phyloP scores from a whole-genome alignment of 2,888 invertebrate species.

The Heliconius hortense region DNA sequence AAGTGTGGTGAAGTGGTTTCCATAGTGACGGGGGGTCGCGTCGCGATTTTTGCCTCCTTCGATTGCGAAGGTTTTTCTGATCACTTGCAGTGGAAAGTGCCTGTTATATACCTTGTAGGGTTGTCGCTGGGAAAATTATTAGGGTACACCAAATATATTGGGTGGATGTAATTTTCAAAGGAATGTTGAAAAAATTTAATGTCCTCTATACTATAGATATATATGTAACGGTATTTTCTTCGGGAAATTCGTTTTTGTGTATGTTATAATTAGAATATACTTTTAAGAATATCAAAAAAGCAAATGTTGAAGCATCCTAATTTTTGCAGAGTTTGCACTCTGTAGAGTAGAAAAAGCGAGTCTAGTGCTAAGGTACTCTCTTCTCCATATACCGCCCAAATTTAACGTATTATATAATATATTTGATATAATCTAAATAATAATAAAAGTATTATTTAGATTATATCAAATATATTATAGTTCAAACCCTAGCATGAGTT shows the following conservation, averaged over 20 bases:
- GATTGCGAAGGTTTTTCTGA: constrained; percentile 69
- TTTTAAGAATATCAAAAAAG: not conserved
- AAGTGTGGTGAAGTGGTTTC: constrained; percentile 52
- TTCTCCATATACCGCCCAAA: too few relatives aligned
- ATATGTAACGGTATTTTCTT: not conserved
- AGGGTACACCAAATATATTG: constrained; percentile 19
- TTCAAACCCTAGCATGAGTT: constrained; percentile 37
- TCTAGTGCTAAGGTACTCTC: too few relatives aligned
- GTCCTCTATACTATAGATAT: not conserved
- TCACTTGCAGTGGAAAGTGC: constrained; percentile 50
- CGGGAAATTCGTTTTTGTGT: not conserved
- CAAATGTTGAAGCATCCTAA: not conserved
- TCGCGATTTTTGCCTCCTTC: constrained; percentile 74
- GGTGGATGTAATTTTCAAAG: constrained; percentile 18
- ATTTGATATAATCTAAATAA: too few relatives aligned
- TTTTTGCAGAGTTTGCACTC: too few relatives aligned
- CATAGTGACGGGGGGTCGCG: constrained; percentile 64
- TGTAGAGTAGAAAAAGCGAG: too few relatives aligned
- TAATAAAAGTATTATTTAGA: not conserved
- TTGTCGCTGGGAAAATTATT: constrained; percentile 34
- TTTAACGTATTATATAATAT: too few relatives aligned
- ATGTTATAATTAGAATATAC: not conserved
- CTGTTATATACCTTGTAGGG: constrained; percentile 48
- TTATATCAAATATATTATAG: constrained; percentile 24
- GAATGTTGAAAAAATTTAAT: constrained; percentile 7